Conservation (phyloP, 2,797 vertebrate genomes). For the Triplophysa yarkandensis region DNA sequence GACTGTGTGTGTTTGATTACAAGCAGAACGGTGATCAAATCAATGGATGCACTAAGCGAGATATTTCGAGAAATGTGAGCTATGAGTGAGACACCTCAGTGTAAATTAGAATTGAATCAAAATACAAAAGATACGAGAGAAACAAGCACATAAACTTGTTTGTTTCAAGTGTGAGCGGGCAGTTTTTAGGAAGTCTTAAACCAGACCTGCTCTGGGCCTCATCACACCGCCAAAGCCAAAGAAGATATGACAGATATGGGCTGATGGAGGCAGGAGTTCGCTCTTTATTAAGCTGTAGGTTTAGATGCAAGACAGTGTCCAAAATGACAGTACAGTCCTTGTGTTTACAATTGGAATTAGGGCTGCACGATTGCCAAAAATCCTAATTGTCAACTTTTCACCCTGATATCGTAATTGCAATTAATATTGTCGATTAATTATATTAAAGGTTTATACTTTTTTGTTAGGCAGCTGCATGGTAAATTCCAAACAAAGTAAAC, state of each 20-base stretch:
- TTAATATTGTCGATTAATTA: no score
- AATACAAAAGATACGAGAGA: neutral
- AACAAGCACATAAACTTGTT: constrained; percentile 25
- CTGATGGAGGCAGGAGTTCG: constrained; percentile 48
- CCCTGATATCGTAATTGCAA: no score
- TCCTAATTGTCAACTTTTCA: no score
- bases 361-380: no score
- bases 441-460: no score
- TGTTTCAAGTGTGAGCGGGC: constrained; percentile 47
- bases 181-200: constrained; percentile 43
- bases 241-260: constrained; percentile 59
- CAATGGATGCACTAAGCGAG: neutral
- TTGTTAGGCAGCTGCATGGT: no score
- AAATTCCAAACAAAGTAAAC: no score
- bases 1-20: neutral
- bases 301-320: constrained; percentile 42
- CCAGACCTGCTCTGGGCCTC: constrained; percentile 40
- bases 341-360: no score
- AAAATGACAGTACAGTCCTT: constrained; percentile 4
- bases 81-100: neutral
- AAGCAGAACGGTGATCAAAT: constrained; percentile 9
- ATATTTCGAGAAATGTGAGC: neutral
- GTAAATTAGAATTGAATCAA: no score
- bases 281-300: constrained; percentile 44
- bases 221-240: constrained; percentile 48